A percentile compares a stretch with the other conserved stretches of the same genome.
These are phyloP conservation scores for Drosophila nigricruria DNA, from an alignment of 2,888 invertebrate genomes.

Conservation along the genomic window DNA sequence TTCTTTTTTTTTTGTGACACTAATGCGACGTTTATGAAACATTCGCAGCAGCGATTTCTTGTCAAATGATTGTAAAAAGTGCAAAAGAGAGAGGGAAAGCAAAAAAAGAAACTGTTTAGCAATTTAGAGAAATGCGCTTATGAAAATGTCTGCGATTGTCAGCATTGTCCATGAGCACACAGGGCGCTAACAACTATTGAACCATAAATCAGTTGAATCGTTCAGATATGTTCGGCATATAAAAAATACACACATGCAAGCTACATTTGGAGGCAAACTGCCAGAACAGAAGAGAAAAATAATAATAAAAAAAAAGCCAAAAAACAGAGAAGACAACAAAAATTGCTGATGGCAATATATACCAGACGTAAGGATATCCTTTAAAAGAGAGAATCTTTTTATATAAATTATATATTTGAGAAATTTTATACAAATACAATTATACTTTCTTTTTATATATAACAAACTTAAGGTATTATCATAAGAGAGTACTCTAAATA, in stretches of 20 bases:
- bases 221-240: constrained; percentile 1
- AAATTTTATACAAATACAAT: too few relatives aligned
- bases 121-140: constrained; percentile 42
- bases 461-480: background rate
- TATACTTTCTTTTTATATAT: background rate
- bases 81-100: background rate
- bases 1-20: constrained; percentile 59
- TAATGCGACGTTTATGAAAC: constrained; percentile 80
- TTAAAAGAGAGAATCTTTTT: background rate
- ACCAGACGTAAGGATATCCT: background rate
- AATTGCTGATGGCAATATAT: background rate
- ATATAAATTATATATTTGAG: background rate
- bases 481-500: background rate
- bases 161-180: constrained; percentile 31
- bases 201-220: constrained; percentile 63
- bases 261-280: background rate
- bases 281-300: background rate
- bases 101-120: constrained; percentile 16
- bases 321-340: background rate
- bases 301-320: constrained; percentile 4
- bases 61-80: constrained; percentile 39
- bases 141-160: constrained; percentile 62
- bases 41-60: constrained; percentile 49
- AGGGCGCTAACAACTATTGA: constrained; percentile 58
- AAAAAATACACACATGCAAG: constrained; percentile 11